These are phyloP conservation scores for Drosophila borborema DNA, from an alignment of 2,888 invertebrate species.

Conservation along the genomic window DNA sequence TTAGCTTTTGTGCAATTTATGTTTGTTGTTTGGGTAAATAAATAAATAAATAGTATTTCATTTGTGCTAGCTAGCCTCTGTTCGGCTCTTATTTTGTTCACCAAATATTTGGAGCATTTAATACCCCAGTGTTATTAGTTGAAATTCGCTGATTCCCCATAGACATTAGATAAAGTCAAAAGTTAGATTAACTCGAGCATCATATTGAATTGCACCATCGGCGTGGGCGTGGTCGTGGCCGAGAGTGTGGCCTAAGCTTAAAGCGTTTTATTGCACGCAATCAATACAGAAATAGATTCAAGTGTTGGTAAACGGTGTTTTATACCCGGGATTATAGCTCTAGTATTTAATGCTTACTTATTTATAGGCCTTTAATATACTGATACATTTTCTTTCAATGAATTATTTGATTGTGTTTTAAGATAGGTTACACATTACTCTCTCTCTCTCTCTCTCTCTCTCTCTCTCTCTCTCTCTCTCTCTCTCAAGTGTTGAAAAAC, in stretches of 20 bases:
- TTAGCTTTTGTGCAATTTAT: slow-evolving; percentile 42
- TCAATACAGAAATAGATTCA: neutral
- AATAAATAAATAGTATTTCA: slow-evolving; percentile 45
- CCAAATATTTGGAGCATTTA: slow-evolving; percentile 14
- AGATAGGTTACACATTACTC: too few relatives aligned
- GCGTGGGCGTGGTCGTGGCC: neutral
- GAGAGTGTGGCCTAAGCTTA: neutral
- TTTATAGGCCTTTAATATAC: too few relatives aligned
- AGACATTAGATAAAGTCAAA: neutral
- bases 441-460: too few relatives aligned
- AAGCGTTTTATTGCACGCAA: neutral
- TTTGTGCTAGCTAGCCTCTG: slow-evolving; percentile 17
- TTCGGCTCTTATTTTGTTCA: slow-evolving; percentile 12
- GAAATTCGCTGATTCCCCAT: slow-evolving; percentile 17
- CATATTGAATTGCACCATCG: neutral
- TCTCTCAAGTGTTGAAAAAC: neutral
- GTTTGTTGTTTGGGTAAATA: slow-evolving; percentile 23
- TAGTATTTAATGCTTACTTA: too few relatives aligned
- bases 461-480: too few relatives aligned
- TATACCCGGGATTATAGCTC: too few relatives aligned
- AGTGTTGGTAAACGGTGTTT: neutral
- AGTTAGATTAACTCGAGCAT: slow-evolving; percentile 6
- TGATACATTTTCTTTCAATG: too few relatives aligned
- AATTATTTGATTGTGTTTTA: too few relatives aligned
- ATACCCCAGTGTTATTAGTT: slow-evolving; percentile 13